Conservation (phyloP, 2,888 invertebrate species). For the Nemotelus pantherinus region DNA sequence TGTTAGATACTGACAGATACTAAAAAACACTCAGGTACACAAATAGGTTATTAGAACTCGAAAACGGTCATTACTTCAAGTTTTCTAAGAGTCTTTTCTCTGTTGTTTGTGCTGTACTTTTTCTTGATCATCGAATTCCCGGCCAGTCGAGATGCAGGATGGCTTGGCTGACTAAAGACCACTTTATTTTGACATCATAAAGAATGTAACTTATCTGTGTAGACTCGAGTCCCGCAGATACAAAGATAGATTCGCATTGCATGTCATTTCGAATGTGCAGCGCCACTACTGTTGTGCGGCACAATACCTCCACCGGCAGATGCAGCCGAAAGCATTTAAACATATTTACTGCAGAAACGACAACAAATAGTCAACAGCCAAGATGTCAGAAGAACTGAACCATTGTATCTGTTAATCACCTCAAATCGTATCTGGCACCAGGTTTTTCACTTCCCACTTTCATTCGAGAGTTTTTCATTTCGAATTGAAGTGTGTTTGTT, state of each 20-base stretch:
- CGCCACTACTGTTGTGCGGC: too few relatives aligned
- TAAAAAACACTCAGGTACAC: background rate
- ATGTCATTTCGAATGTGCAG: too few relatives aligned
- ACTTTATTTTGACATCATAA: constrained; percentile 10
- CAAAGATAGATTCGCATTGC: background rate
- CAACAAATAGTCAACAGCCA: background rate
- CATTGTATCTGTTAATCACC: constrained; percentile 43
- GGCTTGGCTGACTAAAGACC: constrained; percentile 18
- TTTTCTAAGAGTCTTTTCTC: background rate
- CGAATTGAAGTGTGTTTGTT: background rate
- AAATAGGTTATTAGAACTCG: constrained; percentile 41
- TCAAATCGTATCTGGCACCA: constrained; percentile 37
- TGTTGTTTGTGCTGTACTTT: background rate
- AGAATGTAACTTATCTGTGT: constrained; percentile 28
- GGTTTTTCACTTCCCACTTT: constrained; percentile 34
- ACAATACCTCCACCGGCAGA: too few relatives aligned
- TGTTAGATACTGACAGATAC: constrained; percentile 5
- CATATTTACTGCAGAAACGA: too few relatives aligned
- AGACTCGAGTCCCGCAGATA: background rate
- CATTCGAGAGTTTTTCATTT: constrained; percentile 1
- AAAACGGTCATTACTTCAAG: constrained; percentile 29
- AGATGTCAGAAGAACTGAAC: constrained; percentile 37
- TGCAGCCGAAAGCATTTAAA: too few relatives aligned
- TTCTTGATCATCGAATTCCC: background rate
- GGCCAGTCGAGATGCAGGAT: too few relatives aligned